Evolutionary conservation across 2,888 invertebrate species (phyloP), one percentile per base, ranked within the genome.

Genomic region (Euclidia mi): DNA sequence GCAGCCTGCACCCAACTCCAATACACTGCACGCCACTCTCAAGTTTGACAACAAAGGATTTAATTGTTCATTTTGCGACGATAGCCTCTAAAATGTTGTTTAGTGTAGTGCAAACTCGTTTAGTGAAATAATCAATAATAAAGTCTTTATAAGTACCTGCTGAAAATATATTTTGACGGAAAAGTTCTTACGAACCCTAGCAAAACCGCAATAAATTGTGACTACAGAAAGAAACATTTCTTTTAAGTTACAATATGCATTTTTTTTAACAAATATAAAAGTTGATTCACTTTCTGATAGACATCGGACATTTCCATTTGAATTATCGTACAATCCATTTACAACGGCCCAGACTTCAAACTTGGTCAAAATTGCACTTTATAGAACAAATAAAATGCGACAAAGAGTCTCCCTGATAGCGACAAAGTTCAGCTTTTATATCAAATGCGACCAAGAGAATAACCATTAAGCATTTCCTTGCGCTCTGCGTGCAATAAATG

Each of bases 391-490:
- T 81, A 87, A 80, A 84, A 82, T 73, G 61, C 75, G 76, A 79
- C 81, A 70, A n/a, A 70, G 79, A 74, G 71, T 67, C 67, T 56
- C 38, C 57, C 71, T 79, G 80, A 83, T 78, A 78, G 79, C 80
- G 78, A 84, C 81, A 82, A 87, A 87, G 88, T 87, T 87, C 85
- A 84, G 73, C 77, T 84, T 85, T 84, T 83, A 85, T 81, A 85
- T 81, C 78, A 82, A 87, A 88, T 79, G 78, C 81, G 81, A 82
- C 81, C 78, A 82, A 81, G 82, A 87, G 83, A 87, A 89, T 88
- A 88, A 87, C 87, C 89, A 89, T 89, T 88, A 89, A 87, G 85
- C 79, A 87, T 87, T 91, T 90, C 86, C 86, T 84, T 79, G 79
- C 73, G 81, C 74, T 84, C 83, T 82, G 85, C 82, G 82, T 88